A percentile compares a stretch with the other conserved stretches of the same genome.
These are phyloP conservation scores for Bugula neritina DNA, from an alignment of 2,888 invertebrate species.

Conservation along the genomic window DNA sequence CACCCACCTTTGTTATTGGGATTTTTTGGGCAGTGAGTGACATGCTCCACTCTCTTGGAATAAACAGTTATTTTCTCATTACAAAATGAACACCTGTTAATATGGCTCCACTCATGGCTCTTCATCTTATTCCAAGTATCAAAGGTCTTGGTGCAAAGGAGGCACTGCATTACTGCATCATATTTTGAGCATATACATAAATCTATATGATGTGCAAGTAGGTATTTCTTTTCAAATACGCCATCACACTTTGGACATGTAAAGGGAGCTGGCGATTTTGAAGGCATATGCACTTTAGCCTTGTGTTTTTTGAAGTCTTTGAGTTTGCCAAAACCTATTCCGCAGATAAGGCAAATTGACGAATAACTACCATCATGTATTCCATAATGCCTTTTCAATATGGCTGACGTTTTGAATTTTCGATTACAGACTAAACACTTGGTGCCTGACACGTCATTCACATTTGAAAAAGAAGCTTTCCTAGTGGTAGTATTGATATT, in stretches of 20 bases:
- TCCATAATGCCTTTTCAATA: constrained; percentile 21
- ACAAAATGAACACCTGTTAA: constrained; percentile 5
- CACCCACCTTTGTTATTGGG: background rate
- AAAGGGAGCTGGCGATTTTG: background rate
- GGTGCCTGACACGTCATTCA: too few relatives aligned
- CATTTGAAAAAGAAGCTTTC: too few relatives aligned
- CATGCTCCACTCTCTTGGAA: background rate
- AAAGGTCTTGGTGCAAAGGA: background rate
- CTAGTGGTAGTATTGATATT: too few relatives aligned
- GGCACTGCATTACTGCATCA: background rate
- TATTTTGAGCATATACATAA: constrained; percentile 12
- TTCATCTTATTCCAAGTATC: constrained; percentile 1
- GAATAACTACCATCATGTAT: constrained; percentile 12
- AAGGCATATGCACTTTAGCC: background rate
- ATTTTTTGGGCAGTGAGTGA: background rate
- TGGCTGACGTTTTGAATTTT: background rate
- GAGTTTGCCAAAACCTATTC: background rate
- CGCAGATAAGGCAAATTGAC: constrained; percentile 3
- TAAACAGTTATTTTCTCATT: background rate
- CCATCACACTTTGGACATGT: background rate
- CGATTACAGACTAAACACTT: constrained; percentile 12
- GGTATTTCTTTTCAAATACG: background rate
- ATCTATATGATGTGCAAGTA: background rate
- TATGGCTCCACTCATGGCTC: constrained; percentile 3
- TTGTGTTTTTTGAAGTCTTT: background rate